Percentiles rank a stretch among this genome's conserved stretches.
phyloP scores from a whole-genome alignment of 2,888 invertebrate species.

The Drosophila trichaetosa region DNA sequence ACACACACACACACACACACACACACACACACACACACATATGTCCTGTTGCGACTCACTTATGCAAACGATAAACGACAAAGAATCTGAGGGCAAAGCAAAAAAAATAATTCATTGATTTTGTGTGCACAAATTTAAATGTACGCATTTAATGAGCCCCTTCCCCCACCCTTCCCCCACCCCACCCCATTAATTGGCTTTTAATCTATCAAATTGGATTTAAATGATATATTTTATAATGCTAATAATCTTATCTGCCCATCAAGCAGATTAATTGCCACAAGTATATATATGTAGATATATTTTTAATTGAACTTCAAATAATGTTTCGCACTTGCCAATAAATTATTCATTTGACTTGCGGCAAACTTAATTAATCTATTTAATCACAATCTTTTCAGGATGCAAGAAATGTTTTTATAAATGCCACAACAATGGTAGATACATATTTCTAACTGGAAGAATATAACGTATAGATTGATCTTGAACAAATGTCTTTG shows the following conservation, averaged over 20 bases:
- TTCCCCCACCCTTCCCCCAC: no score
- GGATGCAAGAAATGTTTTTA: neutral
- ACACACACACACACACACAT: constrained; percentile 11
- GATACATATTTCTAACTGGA: neutral
- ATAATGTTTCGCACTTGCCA: neutral
- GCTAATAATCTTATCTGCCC: constrained; percentile 25
- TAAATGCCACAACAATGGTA: neutral
- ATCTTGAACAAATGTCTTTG: neutral
- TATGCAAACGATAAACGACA: constrained; percentile 32
- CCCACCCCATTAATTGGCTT: constrained; percentile 55
- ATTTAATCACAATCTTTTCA: neutral
- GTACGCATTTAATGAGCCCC: constrained; percentile 33
- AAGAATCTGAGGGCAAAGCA: constrained; percentile 17
- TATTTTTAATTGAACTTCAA: neutral
- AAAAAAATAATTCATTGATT: constrained; percentile 26
- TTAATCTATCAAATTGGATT: constrained; percentile 57
- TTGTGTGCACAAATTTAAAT: neutral
- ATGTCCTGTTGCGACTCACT: constrained; percentile 27
- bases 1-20: constrained; percentile 5
- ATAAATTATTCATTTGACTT: neutral
- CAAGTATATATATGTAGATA: no score
- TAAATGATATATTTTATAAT: constrained; percentile 17
- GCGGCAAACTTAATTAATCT: neutral
- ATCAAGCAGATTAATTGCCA: neutral
- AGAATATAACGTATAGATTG: neutral